A percentile compares a stretch with the other conserved stretches of the same genome.
Conservation (phyloP, 1,140 invertebrate genomes). For the Thrips palmi region DNA sequence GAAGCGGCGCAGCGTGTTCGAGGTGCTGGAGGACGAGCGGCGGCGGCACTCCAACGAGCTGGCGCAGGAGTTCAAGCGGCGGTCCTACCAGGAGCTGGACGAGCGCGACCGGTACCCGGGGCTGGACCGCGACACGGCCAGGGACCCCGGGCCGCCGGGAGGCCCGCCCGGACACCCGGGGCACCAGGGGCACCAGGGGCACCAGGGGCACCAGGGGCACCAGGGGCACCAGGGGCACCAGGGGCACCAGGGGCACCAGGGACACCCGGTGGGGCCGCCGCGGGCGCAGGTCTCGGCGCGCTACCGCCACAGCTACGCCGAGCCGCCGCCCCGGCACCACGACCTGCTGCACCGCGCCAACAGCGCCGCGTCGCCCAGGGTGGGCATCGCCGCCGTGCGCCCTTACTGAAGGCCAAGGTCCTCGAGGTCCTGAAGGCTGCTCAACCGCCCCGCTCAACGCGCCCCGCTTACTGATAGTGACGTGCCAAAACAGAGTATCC, state of each 20-base stretch:
- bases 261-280: not conserved
- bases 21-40: constrained; percentile 24
- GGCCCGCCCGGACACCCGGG: constrained; percentile 4
- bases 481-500: too few species aligned
- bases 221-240: not conserved
- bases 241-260: constrained; percentile 1
- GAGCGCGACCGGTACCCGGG: constrained; percentile 33
- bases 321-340: constrained; percentile 17
- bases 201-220: not conserved
- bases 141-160: constrained; percentile 15
- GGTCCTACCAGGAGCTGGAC: constrained; percentile 27
- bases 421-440: too few species aligned
- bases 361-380: constrained; percentile 19
- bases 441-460: too few species aligned
- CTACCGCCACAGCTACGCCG: constrained; percentile 33
- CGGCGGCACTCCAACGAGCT: constrained; percentile 24
- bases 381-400: constrained; percentile 30
- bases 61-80: constrained; percentile 25
- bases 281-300: constrained; percentile 4
- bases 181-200: not conserved
- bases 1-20: constrained; percentile 24
- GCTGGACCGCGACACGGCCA: constrained; percentile 32
- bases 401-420: constrained; percentile 31
- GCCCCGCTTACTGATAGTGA: too few species aligned
- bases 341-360: constrained; percentile 16